Evolutionary conservation across 2,888 invertebrate species (phyloP), one percentile per base, ranked within the genome.

Genomic region (Tetramorium bicarinatum): DNA sequence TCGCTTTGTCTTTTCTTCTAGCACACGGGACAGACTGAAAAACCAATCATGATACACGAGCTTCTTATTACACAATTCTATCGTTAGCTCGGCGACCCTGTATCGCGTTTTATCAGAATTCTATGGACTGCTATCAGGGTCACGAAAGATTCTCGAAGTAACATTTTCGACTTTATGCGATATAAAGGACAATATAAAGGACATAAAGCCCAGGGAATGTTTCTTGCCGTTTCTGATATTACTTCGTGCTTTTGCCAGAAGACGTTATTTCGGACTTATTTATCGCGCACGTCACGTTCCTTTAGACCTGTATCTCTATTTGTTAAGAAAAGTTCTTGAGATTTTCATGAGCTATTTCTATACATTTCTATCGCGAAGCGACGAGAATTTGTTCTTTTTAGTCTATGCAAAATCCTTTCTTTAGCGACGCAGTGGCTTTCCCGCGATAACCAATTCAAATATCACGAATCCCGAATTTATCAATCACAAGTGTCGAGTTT

Each of bases 1-100:
- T 80, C 34, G 79, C 79, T 80, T 80, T 71, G 79, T 80, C 79
- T 79, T 79, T 79, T 71, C 79, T 71, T 80, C 59, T 38, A 80
- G 18, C 47, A 29, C 71, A 15, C 59, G 34, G 56, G 18, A 21
- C 59, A 67, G 71, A 25, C 18, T 71, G 71, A 61, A 80, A 80
- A 71, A 59, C 38, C 54, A 13, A 21, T n/a, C 41, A 47, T 59
- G 34, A 71, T 38, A 71, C 15, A 71, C 59, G 59, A 71, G 47
- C 71, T 71, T 80, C 59, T 80, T 80, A 77, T 67, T 77, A 80
- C 47, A 34, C 38, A 80, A 49, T 59, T 7, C 79, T 47, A 15
- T 79, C 79, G 47, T 71, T 79, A 59, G 47, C 25, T 71, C 71
- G 29, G n/a, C 34, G 47, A 47, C 56, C 9, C 44, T 21, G 29